Evolutionary conservation across 2,888 invertebrate genomes (phyloP), one percentile per base, ranked within the genome.

Genomic region (Orgyia antiqua): DNA sequence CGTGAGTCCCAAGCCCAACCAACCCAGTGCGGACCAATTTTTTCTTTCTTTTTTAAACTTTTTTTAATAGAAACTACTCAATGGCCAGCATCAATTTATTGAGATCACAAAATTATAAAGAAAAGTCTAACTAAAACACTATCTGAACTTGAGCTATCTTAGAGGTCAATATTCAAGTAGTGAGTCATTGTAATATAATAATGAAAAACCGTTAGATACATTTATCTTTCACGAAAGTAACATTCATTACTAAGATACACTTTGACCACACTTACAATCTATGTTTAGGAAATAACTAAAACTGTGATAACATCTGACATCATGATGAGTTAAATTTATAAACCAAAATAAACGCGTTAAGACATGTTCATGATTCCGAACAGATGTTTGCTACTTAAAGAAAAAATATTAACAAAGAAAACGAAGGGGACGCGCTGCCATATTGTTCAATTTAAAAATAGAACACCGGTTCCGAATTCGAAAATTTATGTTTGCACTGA

Each of bases 341-440:
- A 23, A 23, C 5, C 23, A 24, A 24, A 24, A 12, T n/a, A 24
- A 24, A 24, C 13, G 13, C n/a, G 4, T 34, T 13, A 7, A 12
- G 12, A 44, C 44, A 37, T 34, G 39, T 41, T 9, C 10, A 24
- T 28, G 25, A 25, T 31, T 20, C 6, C 8, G 4, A 33, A 25
- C 40, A 43, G 47, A 43, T 43, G 43, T 38, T 30, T 11, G 13
- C 13, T 12, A 15, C 12, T 25, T 31, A 43, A 39, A 42, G 29
- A 33, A 39, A 28, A 30, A 33, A 11, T 13, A 18, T 4, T 42
- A 33, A 32, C 25, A 32, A 29, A 20, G 13, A 31, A 10, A 10
- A 31, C 29, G 34, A 29, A 29, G 32, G 35, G 43, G 25, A 25
- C 17, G 13, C 4, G 19, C 11, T 11, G 18, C 24, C 26, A 35